Conservation (phyloP, 92 coral and sea anemone species). For the Phenganax subtilis region DNA sequence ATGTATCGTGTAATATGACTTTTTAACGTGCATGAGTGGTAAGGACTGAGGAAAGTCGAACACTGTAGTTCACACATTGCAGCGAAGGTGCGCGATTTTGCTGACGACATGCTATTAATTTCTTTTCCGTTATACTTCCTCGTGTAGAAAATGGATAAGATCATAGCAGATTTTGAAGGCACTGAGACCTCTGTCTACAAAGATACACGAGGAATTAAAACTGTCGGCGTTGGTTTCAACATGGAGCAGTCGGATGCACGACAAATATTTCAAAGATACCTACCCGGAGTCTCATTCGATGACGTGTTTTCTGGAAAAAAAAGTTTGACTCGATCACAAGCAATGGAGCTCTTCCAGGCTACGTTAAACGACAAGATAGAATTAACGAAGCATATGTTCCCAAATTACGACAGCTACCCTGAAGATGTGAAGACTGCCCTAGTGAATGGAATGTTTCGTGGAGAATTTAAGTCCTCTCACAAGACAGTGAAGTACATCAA, state of each 20-base stretch:
- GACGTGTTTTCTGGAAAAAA: conserved; percentile 28
- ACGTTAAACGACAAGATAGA: conserved; percentile 28
- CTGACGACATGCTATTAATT: not conserved
- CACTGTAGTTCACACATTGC: too few species aligned
- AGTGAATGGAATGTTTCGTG: conserved; percentile 29
- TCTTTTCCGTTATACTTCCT: not conserved
- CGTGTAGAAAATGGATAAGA: conserved; percentile 5
- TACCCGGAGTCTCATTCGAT: conserved; percentile 24
- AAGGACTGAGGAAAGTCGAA: too few species aligned
- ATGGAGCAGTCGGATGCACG: conserved; percentile 21
- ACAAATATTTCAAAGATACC: conserved; percentile 8
- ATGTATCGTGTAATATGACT: too few species aligned
- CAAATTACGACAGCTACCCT: conserved; percentile 19
- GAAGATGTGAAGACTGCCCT: conserved; percentile 20
- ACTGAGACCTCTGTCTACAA: conserved; percentile 15
- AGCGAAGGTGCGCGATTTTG: not conserved
- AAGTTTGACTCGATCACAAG: conserved; percentile 23
- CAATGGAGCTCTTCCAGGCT: conserved; percentile 5
- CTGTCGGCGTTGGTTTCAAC: conserved; percentile 37
- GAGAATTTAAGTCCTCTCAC: conserved; percentile 29
- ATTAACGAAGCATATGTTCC: conserved; percentile 20
- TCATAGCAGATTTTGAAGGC: conserved; percentile 34
- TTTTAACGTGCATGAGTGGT: too few species aligned
- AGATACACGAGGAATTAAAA: conserved; percentile 30
- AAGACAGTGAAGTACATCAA: conserved; percentile 29